Base-by-base conservation (phyloP, 2,888 invertebrate genomes). In the Leucophora obtusa region DNA sequence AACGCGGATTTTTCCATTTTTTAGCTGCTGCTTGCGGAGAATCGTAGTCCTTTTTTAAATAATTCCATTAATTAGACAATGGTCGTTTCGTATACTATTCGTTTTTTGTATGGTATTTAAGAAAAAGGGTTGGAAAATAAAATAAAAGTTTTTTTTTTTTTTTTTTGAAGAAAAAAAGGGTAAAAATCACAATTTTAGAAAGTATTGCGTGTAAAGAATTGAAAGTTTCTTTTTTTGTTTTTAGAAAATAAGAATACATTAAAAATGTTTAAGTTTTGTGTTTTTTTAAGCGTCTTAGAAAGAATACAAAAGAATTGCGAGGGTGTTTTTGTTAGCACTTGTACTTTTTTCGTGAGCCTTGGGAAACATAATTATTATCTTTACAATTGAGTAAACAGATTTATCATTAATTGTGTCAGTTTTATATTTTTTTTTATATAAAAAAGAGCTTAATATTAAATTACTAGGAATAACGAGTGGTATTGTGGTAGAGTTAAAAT, bases 301-400 rank as follows among this genome's bases (percentile, higher is more conserved):
- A 62, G n/a, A 58, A 56, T 24, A 51, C 58, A 18, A 53, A 35
- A 17, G 0, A 47, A 50, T 21, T 56, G 53, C n/a, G 65, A 18
- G 73, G 77, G 60, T 71, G 77, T 59, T 71, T 77, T 60, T 59
- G 6, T 66, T 77, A 54, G 60, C 70, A 77, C 77, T 70, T 76
- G 70, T 63, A 56, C n/a, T 56, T 47, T 35, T 56, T 18, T 17
- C 14, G 15, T 17, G 28, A 9, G 38, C 15, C 47, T 15, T 56
- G 33, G 9, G 5, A 15, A 14, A 28, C 76, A 43, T 73, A 65
- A 78, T 71, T 72, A 78, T 81, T 81, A 69, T 70, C 78, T 81
- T 81, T 78, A 66, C 78, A 81, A 70, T 72, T 74, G 81, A 81
- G 73, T 74, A 74, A 81, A 68, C 81, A 81, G 72, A 81, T 81